A percentile compares a stretch with the other conserved stretches of the same genome.
Evolutionary conservation across 2,113 vertebrate species (phyloP).

Genomic region (Electrona antarctica): DNA sequence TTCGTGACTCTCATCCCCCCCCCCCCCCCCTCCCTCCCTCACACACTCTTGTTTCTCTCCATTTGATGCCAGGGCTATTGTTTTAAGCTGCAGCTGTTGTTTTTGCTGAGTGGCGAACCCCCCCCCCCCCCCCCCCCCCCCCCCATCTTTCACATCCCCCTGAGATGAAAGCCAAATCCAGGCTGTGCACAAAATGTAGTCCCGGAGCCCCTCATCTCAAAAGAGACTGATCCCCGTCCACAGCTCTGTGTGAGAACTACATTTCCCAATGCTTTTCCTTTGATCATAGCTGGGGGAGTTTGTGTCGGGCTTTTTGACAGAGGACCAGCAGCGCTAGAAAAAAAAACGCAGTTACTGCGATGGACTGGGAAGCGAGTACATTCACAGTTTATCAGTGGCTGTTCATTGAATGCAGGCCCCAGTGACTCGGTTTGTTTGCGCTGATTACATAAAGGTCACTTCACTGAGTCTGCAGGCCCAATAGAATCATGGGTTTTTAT

Average conservation of each 20-base stretch:
- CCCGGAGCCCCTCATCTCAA: slow-evolving; percentile 58
- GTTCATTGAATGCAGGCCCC: slow-evolving; percentile 49
- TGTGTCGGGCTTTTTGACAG: slow-evolving; percentile 33
- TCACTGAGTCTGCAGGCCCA: slow-evolving; percentile 56
- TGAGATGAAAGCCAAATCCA: slow-evolving; percentile 75
- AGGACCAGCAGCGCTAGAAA: background rate
- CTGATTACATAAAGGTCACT: slow-evolving; percentile 75
- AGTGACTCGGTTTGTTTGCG: slow-evolving; percentile 68
- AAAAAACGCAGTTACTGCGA: slow-evolving; percentile 23
- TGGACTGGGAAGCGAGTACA: slow-evolving; percentile 43
- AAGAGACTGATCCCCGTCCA: slow-evolving; percentile 69
- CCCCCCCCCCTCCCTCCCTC: slow-evolving; percentile 12
- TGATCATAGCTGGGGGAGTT: slow-evolving; percentile 61
- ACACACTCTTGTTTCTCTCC: slow-evolving; percentile 31
- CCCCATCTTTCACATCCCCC: slow-evolving; percentile 59
- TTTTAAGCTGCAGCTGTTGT: slow-evolving; percentile 76
- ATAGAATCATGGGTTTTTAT: slow-evolving; percentile 44
- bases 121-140: slow-evolving; percentile 34
- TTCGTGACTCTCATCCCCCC: slow-evolving; percentile 37
- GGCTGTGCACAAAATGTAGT: slow-evolving; percentile 63
- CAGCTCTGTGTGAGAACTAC: slow-evolving; percentile 67
- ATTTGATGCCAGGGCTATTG: slow-evolving; percentile 69
- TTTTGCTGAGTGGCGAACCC: slow-evolving; percentile 66
- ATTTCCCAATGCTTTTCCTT: slow-evolving; percentile 72
- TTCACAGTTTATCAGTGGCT: slow-evolving; percentile 59